Percentiles rank a stretch among this genome's conserved stretches.
Evolutionary conservation across 2,888 invertebrate species (phyloP).

Genomic region (Nysson spinosus): DNA sequence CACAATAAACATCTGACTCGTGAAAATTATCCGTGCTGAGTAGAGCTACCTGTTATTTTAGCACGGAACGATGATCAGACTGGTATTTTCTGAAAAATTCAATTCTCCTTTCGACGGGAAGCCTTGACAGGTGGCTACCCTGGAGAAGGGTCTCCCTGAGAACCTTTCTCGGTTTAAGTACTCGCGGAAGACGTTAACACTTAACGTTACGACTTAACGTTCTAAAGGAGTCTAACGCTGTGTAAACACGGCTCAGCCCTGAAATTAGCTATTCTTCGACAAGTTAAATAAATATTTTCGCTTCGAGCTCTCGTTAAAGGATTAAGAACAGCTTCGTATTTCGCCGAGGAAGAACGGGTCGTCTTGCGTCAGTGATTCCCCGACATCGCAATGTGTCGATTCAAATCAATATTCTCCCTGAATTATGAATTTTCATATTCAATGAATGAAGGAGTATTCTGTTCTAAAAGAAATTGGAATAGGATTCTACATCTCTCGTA

Average conservation of each 20-base stretch:
- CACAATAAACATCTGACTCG: constrained; percentile 4
- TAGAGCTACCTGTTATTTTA: constrained; percentile 36
- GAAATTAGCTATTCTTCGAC: constrained; percentile 67
- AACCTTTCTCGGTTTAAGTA: constrained; percentile 31
- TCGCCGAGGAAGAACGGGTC: background rate
- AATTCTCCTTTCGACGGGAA: constrained; percentile 15
- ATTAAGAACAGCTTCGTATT: constrained; percentile 58
- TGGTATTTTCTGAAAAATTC: constrained; percentile 42
- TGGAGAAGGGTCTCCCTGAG: constrained; percentile 29
- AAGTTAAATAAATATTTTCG: constrained; percentile 71
- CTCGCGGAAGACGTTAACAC: constrained; percentile 56
- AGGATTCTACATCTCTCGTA: too few species aligned
- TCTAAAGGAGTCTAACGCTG: constrained; percentile 51
- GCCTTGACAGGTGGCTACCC: constrained; percentile 54
- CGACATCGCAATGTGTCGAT: background rate
- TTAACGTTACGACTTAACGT: too few species aligned
- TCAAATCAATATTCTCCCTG: too few species aligned
- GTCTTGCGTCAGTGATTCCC: constrained; percentile 2
- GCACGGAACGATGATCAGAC: constrained; percentile 9
- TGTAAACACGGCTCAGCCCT: constrained; percentile 56
- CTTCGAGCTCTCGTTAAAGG: constrained; percentile 60
- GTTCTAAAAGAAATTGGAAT: too few species aligned
- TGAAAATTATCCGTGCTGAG: constrained; percentile 12
- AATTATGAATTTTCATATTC: too few species aligned
- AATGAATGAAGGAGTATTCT: too few species aligned